Evolutionary conservation across 2,888 invertebrate genomes (phyloP), one percentile per base, ranked within the genome.

Genomic region (Chydorus sphaericus): DNA sequence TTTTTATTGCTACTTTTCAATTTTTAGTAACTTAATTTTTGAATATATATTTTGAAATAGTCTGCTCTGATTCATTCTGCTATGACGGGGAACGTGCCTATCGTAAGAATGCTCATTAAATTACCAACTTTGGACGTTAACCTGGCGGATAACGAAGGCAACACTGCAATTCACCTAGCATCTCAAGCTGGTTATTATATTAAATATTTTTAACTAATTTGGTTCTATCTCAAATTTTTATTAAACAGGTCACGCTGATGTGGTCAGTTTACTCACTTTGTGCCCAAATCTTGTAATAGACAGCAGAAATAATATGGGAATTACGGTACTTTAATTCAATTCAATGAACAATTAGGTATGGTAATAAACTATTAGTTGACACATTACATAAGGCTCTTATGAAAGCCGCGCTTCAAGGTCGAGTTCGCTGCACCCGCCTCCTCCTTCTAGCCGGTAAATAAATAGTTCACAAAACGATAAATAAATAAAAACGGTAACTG

Each of bases 371-470:
- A n/a, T n/a, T n/a, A n/a, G n/a, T n/a, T n/a, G n/a, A n/a, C n/a
- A n/a, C n/a, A n/a, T n/a, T n/a, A n/a, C n/a, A n/a, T n/a, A n/a
- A 44, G 44, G 44, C 53, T 5, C 38, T 61, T n/a, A 71, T 73
- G 68, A 84, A 84, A 66, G 82, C 84, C 1, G 82, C 83, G 3
- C 73, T 85, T 20, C 84, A 85, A 67, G 85, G 84, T 8, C 72
- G 83, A 58, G 80, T 80, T 50, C 79, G 80, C 66, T 83, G 83
- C 70, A 82, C 83, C 61, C 82, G 82, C 71, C 72, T 81, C 56
- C 70, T 85, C 20, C 70, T 85, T n/a, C 79, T 80, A 64, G 82
- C 83, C 64, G 84, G 85, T 83, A 68, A 71, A 68, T 65, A 53
- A 51, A 33, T n/a, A n/a, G n/a, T n/a, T 14, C 36, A 11, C 33